Evolutionary conservation across 2,113 vertebrate genomes (phyloP), one percentile per base, ranked within the genome.

Genomic region (Amia ocellicauda): DNA sequence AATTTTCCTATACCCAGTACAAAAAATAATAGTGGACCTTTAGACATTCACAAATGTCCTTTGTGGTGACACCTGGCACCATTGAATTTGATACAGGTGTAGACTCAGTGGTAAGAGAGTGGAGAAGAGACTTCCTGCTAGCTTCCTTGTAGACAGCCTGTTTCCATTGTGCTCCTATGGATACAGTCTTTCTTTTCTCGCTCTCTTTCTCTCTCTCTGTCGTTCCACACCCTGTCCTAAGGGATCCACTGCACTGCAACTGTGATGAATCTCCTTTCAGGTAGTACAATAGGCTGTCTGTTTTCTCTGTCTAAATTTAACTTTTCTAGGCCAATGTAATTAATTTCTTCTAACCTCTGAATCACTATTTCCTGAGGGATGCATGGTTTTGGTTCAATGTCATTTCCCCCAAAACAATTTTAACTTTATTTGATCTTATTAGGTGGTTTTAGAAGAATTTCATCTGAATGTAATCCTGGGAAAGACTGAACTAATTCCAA

Each of bases 241-340:
- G 42, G 19, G 45, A 36, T 16, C 3, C 17, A 3, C 10, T 4
- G 5, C 50, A 29, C 58, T 60, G 9, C 3, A 51, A 17, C 60
- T 13, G 14, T 28, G 27, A 36, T 36, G 50, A 51, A 31, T 62
- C 26, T 62, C 16, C 45, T 50, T n/a, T 29, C 60, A 51, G 47
- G 16, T 27, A 22, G 27, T 36, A 16, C 5, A 36, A n/a, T 51
- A 23, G 59, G n/a, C 47, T 31, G 19, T 47, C 27, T 29, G 24
- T 27, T 31, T 36, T 9, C 11, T 23, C 19, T 36, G 27, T 51
- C 47, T 62, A 51, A 62, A 62, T 51, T 22, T 36, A 62, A 51
- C 45, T 36, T 17, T 62, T 36, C 27, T 62, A 16, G 45, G 23
- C 14, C 45, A 16, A 9, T 16, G 23, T n/a, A 62, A 45, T 28